Evolutionary conservation across 1,140 invertebrate species (phyloP), one percentile per base, ranked within the genome.

Genomic region (Lycorma delicatula): DNA sequence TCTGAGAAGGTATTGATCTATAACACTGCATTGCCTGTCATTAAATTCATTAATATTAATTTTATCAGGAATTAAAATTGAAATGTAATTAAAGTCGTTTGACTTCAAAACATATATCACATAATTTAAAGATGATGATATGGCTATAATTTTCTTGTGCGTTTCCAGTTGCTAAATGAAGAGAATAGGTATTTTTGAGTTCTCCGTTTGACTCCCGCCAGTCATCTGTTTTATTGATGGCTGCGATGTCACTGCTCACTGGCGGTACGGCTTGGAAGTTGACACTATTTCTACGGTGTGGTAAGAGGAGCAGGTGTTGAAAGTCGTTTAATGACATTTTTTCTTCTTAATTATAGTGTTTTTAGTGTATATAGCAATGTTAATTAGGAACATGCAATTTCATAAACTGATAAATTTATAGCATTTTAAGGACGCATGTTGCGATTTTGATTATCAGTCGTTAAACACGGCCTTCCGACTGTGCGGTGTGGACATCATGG

Each of bases 401-500:
- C 20, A 13, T 28, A 51, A 51, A 58, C 27, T 31, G 31, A 41
- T 52, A 50, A 51, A 51, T 16, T 64, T 57, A 63, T 64, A 64
- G 63, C 58, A 64, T 63, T 62, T 64, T 59, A 59, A 60, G 58
- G 58, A 57, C 54, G 41, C 51, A 56, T 27, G 29, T 53, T 53
- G 49, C 28, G 27, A 56, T 26, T 31, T 13, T 31, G 36, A 29
- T 54, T 38, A 26, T 38, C 44, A 49, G 46, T 52, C 29, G 38
- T 46, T 22, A 18, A 28, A 55, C 28, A 57, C 38, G 46, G 47
- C 34, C 22, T 38, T 51, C 55, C 49, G 20, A 25, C 48, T 25
- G 52, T 63, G 60, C 36, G 48, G 48, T 58, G 58, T 58, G 63
- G 53, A 55, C 60, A 81, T 81, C 78, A 89, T 89, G 87, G 87